Evolutionary conservation across 2,797 vertebrate species (phyloP), one percentile per base, ranked within the genome.

Genomic region (Gambelia wislizenii): DNA sequence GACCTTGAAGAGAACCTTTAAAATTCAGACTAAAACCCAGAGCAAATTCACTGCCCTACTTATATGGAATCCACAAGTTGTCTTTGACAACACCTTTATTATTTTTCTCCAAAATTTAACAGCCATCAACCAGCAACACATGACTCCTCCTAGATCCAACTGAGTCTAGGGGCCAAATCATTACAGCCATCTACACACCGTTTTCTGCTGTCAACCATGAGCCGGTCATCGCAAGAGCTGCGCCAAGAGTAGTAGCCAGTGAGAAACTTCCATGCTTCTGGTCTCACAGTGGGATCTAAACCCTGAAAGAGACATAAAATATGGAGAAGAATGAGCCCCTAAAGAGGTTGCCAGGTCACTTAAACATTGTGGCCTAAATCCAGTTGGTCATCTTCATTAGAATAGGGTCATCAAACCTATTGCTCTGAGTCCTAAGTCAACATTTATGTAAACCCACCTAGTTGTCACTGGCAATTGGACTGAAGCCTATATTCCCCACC

Each of bases 191-290:
- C 25, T 25, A 88, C 79, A 4, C 22, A 95, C 91, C 95, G 94
- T 78, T 87, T 87, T 1, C 25, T 88, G 47, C 90, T 92, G 74
- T 94, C 69, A 39, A 91, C 54, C 0, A 76, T 13, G 2, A 96
- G 79, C 27, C 91, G 90, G 54, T 96, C 93, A 0, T 93, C 90
- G 52, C 2, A 1, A 27, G 92, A 96, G 1, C 92, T 95, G 64
- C 85, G 89, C 93, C 86, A 78, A 0, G 84, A 93, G 83, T 96
- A 95, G 92, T 95, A 96, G 76, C 94, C 95, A 0, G 95, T 95
- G 88, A 96, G 95, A 84, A 96, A 93, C 75, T 96, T 94, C 95
- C 95, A 95, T 0, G 9, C 91, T 82, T 95, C 91, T 0, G 91
- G 88, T 44, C 95, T 92, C 49, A 93, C 18, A 0, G 72, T 47